Conservation (phyloP, 2,797 vertebrate species). For the Enteromius trimaculatus region DNA sequence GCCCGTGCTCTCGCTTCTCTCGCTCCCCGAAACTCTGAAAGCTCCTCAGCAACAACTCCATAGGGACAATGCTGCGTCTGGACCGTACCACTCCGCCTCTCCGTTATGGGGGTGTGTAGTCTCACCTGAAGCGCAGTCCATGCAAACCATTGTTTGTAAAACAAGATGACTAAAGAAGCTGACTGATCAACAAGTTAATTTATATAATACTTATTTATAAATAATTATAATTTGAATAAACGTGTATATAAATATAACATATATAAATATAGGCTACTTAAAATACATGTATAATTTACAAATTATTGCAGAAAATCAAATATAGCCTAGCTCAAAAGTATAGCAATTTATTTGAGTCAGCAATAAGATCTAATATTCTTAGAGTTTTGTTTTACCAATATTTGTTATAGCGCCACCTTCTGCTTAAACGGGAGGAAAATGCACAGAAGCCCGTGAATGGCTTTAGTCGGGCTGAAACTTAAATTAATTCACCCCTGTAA, state of each 20-base stretch:
- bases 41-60: slow-evolving; percentile 83
- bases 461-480: background rate
- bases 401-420: background rate
- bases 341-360: background rate
- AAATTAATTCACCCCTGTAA: background rate
- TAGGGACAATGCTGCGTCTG: slow-evolving; percentile 71
- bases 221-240: background rate
- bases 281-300: background rate
- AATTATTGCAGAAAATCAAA: background rate
- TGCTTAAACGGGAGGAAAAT: background rate
- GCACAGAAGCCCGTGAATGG: background rate
- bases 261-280: background rate
- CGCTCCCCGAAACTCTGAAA: slow-evolving; percentile 70
- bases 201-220: background rate
- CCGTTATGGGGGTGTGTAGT: slow-evolving; percentile 61
- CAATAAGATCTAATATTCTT: background rate
- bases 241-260: background rate
- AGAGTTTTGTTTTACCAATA: background rate
- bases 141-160: background rate
- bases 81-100: slow-evolving; percentile 74
- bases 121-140: slow-evolving; percentile 65
- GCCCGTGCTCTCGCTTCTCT: slow-evolving; percentile 51
- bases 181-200: background rate
- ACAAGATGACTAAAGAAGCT: background rate
- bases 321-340: background rate